Base-by-base conservation (phyloP, 2,797 vertebrate genomes). In the Falco novaeseelandiae region DNA sequence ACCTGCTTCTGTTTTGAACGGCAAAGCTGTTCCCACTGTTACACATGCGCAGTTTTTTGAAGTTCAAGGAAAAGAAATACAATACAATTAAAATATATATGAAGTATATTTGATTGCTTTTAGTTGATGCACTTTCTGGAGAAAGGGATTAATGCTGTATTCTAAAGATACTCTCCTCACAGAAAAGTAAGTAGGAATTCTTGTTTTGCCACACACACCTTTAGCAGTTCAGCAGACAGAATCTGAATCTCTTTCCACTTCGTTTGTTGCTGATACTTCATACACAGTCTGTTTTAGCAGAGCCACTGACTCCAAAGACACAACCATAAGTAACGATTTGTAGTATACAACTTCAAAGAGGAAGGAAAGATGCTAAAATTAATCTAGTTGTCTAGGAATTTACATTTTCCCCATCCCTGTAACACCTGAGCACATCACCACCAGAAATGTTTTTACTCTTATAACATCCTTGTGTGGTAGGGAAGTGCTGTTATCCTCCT, bases 1-100 rank as follows among this genome's bases (percentile, higher is more conserved):
- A 76, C 44, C 61, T 49, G 59, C 38, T 38, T 96, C 54, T 89
- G 51, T 76, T 97, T 93, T 73, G 32, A 96, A 61, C 76, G 54
- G 89, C 87, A 93, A 90, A 95, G 62, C 55, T 58, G 38, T 74
- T 67, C 73, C 48, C 42, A 36, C 63, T 77, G 30, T 32, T 63
- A 51, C 14, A 27, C n/a, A 69, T 6, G 1, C 16, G 51, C 0
- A 51, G 26, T 46, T 69, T 72, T 85, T 76, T 49, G 14, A 29
- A 82, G 58, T 89, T 89, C 67, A 87, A 63, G 54, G 42, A 59
- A 84, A 87, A 16, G 20, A 72, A 66, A 87, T 44, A 29, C 4
- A 29, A 10, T 54, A 22, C 12, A 85, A 58, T 59, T 77, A 2
- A 4, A 90, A 88, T 42, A 69, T 25, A 25, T 4, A 51, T 55